These are phyloP conservation scores for Bos taurus DNA, from an alignment of 2,113 vertebrate genomes.

Conservation along the genomic window DNA sequence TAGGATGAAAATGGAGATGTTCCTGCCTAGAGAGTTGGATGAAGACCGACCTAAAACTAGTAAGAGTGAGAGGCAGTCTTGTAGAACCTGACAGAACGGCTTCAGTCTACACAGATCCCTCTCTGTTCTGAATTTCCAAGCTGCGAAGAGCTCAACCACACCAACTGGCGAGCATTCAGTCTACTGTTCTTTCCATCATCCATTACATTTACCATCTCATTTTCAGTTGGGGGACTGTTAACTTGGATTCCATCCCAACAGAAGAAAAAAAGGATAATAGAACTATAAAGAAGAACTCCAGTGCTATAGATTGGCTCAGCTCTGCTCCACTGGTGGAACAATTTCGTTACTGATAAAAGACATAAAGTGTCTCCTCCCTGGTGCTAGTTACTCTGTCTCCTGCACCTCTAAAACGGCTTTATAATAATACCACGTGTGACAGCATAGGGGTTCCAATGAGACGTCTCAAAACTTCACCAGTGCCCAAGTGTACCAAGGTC, in stretches of 20 bases:
- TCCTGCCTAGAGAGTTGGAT: neutral
- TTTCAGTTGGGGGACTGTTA: neutral
- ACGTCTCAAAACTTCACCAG: neutral
- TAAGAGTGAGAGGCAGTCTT: neutral
- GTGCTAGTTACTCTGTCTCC: neutral
- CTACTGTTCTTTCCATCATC: neutral
- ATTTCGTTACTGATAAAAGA: neutral
- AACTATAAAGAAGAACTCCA: neutral
- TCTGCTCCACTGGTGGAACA: neutral
- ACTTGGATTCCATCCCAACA: neutral
- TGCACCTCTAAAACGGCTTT: neutral
- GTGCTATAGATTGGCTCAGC: neutral
- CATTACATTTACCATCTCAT: neutral
- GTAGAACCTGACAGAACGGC: neutral
- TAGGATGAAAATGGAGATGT: neutral
- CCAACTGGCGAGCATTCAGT: neutral
- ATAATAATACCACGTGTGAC: neutral
- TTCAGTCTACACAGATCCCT: neutral
- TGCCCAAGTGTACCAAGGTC: neutral
- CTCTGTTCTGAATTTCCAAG: neutral
- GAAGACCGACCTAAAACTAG: neutral
- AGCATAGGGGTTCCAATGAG: neutral
- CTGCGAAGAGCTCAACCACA: neutral
- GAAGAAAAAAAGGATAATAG: neutral
- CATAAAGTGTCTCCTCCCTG: neutral